These are phyloP conservation scores for Paramuricea clavata DNA, from an alignment of 92 coral and sea anemone species.

Conservation along the genomic window DNA sequence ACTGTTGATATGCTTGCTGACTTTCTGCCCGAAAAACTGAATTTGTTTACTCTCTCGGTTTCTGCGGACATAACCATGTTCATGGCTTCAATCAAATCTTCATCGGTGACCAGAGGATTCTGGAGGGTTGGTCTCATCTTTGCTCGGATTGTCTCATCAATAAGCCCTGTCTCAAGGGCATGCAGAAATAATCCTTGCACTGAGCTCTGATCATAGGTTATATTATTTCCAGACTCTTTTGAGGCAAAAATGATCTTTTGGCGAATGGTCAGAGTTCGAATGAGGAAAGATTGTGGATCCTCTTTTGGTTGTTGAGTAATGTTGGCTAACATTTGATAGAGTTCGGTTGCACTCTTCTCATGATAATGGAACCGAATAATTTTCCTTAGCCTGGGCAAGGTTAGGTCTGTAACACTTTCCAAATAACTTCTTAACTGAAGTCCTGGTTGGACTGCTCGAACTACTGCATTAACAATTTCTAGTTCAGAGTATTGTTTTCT, in stretches of 20 bases:
- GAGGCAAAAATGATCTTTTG: conserved; percentile 33
- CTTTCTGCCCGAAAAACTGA: background rate
- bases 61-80: conserved; percentile 26
- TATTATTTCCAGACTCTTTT: too few species aligned
- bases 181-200: too few species aligned
- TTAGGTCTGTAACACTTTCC: conserved; percentile 61
- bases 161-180: too few species aligned
- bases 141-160: too few species aligned
- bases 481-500: conserved; percentile 65
- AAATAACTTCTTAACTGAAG: conserved; percentile 65
- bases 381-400: conserved; percentile 59
- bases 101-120: conserved; percentile 27
- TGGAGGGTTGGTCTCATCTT: conserved; percentile 28
- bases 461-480: conserved; percentile 64
- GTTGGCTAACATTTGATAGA: background rate
- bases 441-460: conserved; percentile 71
- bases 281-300: conserved; percentile 70
- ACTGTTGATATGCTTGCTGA: background rate
- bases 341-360: conserved; percentile 64
- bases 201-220: too few species aligned
- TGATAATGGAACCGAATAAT: conserved; percentile 71
- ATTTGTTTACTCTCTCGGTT: conserved; percentile 5
- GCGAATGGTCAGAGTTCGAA: conserved; percentile 66
- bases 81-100: conserved; percentile 55
- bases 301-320: conserved; percentile 53